Base-by-base conservation (phyloP, 2,113 vertebrate species). In the Alethe castanea region DNA sequence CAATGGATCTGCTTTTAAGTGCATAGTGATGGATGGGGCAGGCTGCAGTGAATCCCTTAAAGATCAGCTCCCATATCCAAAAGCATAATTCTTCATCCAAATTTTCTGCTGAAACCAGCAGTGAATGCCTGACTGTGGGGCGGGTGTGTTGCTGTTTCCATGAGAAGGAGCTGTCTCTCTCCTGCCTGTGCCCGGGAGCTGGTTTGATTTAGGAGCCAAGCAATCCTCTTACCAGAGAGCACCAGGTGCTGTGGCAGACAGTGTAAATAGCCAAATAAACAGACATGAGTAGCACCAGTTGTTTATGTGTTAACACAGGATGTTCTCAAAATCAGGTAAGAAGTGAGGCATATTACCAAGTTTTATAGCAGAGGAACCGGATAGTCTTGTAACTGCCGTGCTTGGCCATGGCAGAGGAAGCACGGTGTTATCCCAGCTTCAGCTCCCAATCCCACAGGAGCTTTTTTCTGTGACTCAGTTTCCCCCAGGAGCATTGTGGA, bases 301-400 rank as follows among this genome's bases (percentile, higher is more conserved):
- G 93, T 95, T 95, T 96, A 10, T 85, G 90, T 77, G 85, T 36
- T 95, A 88, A 93, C 90, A 92, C 93, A 93, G 92, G 92, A 96
- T 92, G 81, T 92, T 90, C 90, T 94, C 76, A 67, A 88, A 97
- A 92, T 93, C 95, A 90, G 92, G 93, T 83, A 92, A 92, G 91
- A 82, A 94, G 93, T 70, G 93, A 94, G 87, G 88, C 90, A 71
- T 42, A 93, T 62, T 95, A 95, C 84, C 57, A 9, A 74, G 56
- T 88, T 93, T 90, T 92, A 47, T 23, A 93, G 94, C 86, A 33
- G 94, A 93, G 93, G 95, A 97, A 95, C 92, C 45, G 57, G 90
- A 93, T 93, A 93, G 88, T 86, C 95, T 90, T 90, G 85, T 94
- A 94, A 80, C 52, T 70, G 93, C 90, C 0, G 1, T 3, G 53